Evolutionary conservation across 2,797 vertebrate species (phyloP).

Genomic region (Cossypha dichroa): DNA sequence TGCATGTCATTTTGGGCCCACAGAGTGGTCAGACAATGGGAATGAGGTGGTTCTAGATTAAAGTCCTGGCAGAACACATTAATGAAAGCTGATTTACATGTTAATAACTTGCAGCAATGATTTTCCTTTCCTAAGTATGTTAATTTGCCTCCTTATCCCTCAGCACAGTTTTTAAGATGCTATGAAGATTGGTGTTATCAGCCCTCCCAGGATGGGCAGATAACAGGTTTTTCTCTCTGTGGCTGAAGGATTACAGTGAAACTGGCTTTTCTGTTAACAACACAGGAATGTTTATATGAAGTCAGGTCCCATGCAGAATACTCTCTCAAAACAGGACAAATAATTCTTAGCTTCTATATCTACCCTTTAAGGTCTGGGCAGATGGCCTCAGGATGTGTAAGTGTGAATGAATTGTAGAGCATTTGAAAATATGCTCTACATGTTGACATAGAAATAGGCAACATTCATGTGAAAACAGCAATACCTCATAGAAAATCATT

Average conservation of each 20-base stretch:
- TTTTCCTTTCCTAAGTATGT: not conserved
- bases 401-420: not conserved
- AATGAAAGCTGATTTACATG: not conserved
- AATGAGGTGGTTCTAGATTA: not conserved
- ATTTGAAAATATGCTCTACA: not conserved
- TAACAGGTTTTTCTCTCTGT: not conserved
- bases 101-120: not conserved
- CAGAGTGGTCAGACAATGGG: not conserved
- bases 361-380: not conserved
- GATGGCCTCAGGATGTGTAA: not conserved
- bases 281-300: not conserved
- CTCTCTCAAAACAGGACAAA: not conserved
- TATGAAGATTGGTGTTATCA: conserved; percentile 7
- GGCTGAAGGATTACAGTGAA: conserved; percentile 5
- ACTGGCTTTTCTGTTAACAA: not conserved
- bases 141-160: conserved; percentile 15
- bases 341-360: not conserved
- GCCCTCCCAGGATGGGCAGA: not conserved
- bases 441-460: not conserved
- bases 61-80: not conserved
- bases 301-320: not conserved
- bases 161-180: conserved; percentile 7
- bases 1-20: not conserved
- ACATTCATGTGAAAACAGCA: not conserved
- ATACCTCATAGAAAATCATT: not conserved